phyloP scores from a whole-genome alignment of 2,113 vertebrate species.

The Ammodytes dubius region DNA sequence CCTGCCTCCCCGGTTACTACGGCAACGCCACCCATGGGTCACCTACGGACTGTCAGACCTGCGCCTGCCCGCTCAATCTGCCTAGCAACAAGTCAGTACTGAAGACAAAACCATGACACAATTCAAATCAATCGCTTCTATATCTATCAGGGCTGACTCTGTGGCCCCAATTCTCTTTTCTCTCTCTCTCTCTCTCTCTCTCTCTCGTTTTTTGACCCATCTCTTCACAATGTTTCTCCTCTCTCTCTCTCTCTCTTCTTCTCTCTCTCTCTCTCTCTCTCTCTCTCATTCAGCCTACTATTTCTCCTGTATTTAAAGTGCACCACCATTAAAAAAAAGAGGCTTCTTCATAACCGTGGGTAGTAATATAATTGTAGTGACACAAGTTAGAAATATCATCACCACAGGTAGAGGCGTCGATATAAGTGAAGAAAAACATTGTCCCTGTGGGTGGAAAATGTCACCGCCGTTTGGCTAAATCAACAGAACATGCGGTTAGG shows the following conservation, averaged over 20 bases:
- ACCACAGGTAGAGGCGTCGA: constrained; percentile 38
- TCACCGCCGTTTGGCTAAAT: constrained; percentile 41
- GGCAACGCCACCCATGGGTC: constrained; percentile 74
- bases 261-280: background rate
- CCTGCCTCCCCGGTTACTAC: constrained; percentile 75
- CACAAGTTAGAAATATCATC: constrained; percentile 52
- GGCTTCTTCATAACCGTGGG: constrained; percentile 13
- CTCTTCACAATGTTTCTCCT: constrained; percentile 10
- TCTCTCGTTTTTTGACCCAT: background rate
- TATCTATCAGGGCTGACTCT: constrained; percentile 39
- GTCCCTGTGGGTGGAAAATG: constrained; percentile 57
- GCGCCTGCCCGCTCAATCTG: constrained; percentile 75
- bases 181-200: too few species aligned
- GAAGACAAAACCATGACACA: constrained; percentile 11
- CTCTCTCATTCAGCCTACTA: background rate
- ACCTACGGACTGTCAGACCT: constrained; percentile 71
- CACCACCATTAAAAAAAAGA: constrained; percentile 7
- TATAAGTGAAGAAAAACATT: constrained; percentile 40
- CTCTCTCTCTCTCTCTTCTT: background rate
- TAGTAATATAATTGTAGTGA: constrained; percentile 42
- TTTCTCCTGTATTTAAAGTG: constrained; percentile 4
- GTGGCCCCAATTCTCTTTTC: constrained; percentile 27
- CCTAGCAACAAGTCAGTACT: constrained; percentile 78
- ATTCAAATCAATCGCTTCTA: constrained; percentile 56
- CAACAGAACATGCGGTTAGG: background rate